Base-by-base conservation (phyloP, 2,888 invertebrate species). In the Margaritifera margaritifera region DNA sequence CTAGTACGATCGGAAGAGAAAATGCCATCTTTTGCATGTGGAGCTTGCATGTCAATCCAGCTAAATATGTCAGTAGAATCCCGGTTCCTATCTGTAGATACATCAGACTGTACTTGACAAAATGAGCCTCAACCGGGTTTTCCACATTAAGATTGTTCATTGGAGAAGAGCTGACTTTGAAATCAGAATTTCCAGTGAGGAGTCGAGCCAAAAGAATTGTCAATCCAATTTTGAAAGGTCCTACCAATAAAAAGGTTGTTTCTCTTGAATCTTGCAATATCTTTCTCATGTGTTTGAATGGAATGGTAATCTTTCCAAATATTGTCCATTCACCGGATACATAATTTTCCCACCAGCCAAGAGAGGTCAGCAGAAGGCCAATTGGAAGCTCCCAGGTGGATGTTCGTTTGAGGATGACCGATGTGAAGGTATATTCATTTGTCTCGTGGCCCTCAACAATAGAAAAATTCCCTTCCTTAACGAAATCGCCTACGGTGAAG, bases 271-370 rank as follows among this genome's bases (percentile, higher is more conserved):
- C 84, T 60, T 85, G 83, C 19, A 85, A 66, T 31, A 82, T 74
- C 42, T 79, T 79, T 19, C 84, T 75, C 81, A 82, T 84, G 59
- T 81, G 77, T 68, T 82, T 83, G 68, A 85, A 84, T 3, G 82
- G 80, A 25, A 82, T 70, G 22, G 72, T 77, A 57, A 84, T 74
- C 64, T 80, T 80, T 19, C 82, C 82, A 68, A 78, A 84, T 25
- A 86, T 60, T 42, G 82, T 80, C 86, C 86, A 86, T 50, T 86
- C 84, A 1, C 84, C 82, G 18, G 84, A 84, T 1, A 97, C 96
- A 88, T 96, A 99, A 90, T 99, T 99, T 90, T 99, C 99, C 99
- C 99, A 99, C 97, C 98, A 99, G 50, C 96, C 96, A 55, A 96
- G 92, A 0, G 98, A 98, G 74, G 96, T 94, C 84, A 97, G 93